Base-by-base conservation (phyloP, 2,797 vertebrate species). In the Knipowitschia caucasica region DNA sequence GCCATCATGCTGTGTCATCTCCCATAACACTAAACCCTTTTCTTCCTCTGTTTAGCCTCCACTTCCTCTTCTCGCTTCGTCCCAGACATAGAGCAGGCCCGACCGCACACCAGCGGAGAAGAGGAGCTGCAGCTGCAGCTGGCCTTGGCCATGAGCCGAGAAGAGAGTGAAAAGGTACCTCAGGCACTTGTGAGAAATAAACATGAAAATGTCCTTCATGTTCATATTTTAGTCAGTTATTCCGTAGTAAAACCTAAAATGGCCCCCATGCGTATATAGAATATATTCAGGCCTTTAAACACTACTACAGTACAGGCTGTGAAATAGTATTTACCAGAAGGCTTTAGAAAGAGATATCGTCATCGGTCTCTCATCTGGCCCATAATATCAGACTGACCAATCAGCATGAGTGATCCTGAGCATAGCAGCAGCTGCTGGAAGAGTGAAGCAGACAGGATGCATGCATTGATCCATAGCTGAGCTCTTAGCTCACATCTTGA, bases 101-200 rank as follows among this genome's bases (percentile, higher is more conserved):
- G 94, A 52, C 96, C 96, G 0, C 87, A 94, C 71, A 96, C 94
- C 0, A 94, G 89, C 0, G 96, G 95, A 14, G 96, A 99, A 73
- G 96, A 98, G 83, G 94, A 97, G 73, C 89, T 98, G 52, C 96
- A 99, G 89, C 86, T 98, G 77, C 93, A 95, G 89, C 91, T 98
- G 75, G 95, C 94, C 0, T 61, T 99, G 85, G 95, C 95, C 59
- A 96, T 98, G 95, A 98, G 95, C 86, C 92, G 93, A 6, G 95
- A 98, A 77, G 95, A 97, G 75, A 95, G 89, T 1, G 94, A 96
- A 84, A 98, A 98, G 95, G 95, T 98, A 90, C 77, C 56, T 62
- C 67, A 46, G 45, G 57, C 40, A 33, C 30, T 31, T 33, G 18
- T n/a, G 30, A 49, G 15, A 47, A 4, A 52, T 61, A 40, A 35